Evolutionary conservation across 2,797 vertebrate genomes (phyloP), one percentile per base, ranked within the genome.

Genomic region (Tragopan temminckii): DNA sequence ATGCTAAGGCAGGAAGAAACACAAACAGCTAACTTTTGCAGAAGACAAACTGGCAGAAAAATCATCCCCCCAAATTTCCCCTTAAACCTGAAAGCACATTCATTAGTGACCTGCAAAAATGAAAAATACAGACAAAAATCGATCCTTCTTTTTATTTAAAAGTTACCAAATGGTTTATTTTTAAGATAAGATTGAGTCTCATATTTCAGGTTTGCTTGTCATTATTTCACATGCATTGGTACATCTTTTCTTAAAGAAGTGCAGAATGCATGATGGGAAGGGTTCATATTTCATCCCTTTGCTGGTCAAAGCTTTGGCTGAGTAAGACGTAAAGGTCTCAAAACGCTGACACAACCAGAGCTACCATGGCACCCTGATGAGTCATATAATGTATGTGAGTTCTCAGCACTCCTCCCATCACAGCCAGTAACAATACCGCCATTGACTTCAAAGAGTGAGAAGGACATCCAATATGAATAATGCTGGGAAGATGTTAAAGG

Each of bases 391-490:
- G 70, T 27, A 25, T 85, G 94, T 81, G 74, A 94, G 80, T 93
- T 94, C 83, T 94, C 91, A 94, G 88, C 78, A 93, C 91, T 89
- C 96, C 96, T 97, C 95, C 96, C 94, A 86, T 53, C 74, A 42
- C 81, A 82, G 77, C 85, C 90, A 81, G 59, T 88, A 95, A 93
- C 93, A 95, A 93, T 91, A 86, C 80, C 24, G 4, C 93, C 81
- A 63, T 86, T 91, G 85, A 95, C 97, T 97, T 97, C 96, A 97
- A 97, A 97, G 96, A 84, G 23, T 84, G 48, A 93, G 79, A 88
- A 87, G 81, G 45, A 94, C 76, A 91, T 87, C 80, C 71, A 86
- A 70, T 88, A 95, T 93, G 95, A 97, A 96, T 94, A 95, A 95
- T 82, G 82, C 89, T 95, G 95, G 94, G 95, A 96, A 97, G 95